These are phyloP conservation scores for Sternarchorhynchus goeldii DNA, from an alignment of 2,797 vertebrate species.

Conservation along the genomic window DNA sequence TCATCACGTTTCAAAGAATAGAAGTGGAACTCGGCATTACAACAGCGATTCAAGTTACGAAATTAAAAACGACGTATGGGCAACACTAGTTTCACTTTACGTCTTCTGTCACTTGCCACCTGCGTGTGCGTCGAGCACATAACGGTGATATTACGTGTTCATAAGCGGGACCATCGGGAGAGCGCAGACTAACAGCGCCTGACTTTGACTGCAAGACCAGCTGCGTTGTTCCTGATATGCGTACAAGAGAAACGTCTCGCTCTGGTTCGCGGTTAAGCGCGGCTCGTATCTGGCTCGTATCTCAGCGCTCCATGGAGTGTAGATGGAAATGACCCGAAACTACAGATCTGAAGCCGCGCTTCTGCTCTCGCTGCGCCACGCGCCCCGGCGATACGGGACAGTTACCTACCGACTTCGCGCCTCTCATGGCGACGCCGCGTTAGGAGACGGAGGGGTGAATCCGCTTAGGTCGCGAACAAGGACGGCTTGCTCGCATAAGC, in stretches of 20 bases:
- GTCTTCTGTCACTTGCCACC: constrained; percentile 74
- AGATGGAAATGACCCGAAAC: too few relatives aligned
- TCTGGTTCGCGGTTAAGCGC: too few relatives aligned
- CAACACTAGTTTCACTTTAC: constrained; percentile 65
- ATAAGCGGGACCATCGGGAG: background rate
- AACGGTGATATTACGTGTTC: constrained; percentile 11
- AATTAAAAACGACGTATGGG: constrained; percentile 36
- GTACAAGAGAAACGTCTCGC: background rate
- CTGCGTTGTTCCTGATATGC: too few relatives aligned
- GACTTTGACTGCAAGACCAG: constrained; percentile 13
- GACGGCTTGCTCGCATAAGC: background rate
- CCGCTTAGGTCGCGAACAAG: too few relatives aligned
- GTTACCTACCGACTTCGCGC: constrained; percentile 12
- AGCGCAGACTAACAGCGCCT: background rate
- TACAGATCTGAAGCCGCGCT: too few relatives aligned
- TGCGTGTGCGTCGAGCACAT: constrained; percentile 57
- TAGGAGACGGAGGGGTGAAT: too few relatives aligned
- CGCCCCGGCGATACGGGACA: too few relatives aligned
- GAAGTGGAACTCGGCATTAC: too few relatives aligned
- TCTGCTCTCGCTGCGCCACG: too few relatives aligned
- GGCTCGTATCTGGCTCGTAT: too few relatives aligned
- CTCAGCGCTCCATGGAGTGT: too few relatives aligned
- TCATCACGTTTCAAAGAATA: too few relatives aligned
- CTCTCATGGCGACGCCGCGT: background rate
- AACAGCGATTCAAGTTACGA: background rate